phyloP scores from a whole-genome alignment of 1,140 invertebrate genomes.

The Magallana gigas region DNA sequence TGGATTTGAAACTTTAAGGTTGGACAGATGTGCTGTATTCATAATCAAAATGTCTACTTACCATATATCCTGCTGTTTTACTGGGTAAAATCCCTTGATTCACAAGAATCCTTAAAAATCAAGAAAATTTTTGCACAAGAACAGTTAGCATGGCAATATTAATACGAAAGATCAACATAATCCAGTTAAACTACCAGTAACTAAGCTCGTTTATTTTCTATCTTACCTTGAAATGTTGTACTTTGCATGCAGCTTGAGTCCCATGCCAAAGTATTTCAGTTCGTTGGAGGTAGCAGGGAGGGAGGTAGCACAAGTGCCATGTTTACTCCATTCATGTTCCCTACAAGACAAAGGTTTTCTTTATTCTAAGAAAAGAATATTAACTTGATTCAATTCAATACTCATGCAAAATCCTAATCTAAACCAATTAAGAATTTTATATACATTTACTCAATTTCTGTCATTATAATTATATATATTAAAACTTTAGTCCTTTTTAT shows the following conservation, averaged over 20 bases:
- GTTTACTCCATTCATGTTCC: constrained; percentile 56
- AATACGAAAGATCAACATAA: no score
- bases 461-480: no score
- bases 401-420: no score
- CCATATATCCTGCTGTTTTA: constrained; percentile 12
- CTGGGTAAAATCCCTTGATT: constrained; percentile 3
- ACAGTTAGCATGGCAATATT: background rate
- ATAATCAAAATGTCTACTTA: background rate
- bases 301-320: constrained; percentile 53
- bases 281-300: constrained; percentile 47
- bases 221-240: constrained; percentile 38
- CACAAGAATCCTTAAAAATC: background rate
- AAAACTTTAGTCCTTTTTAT: no score
- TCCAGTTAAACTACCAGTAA: no score
- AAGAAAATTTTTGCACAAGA: background rate
- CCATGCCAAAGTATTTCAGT: constrained; percentile 46
- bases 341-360: background rate
- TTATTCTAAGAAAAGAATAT: no score
- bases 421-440: no score
- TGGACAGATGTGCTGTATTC: background rate
- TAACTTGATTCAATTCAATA: no score
- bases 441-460: no score
- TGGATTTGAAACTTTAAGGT: no score
- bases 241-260: constrained; percentile 17
- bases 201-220: no score